Percentiles rank a stretch among this genome's conserved stretches.
phyloP scores from a whole-genome alignment of 1,140 invertebrate genomes.

The Eupristina koningsbergeri region DNA sequence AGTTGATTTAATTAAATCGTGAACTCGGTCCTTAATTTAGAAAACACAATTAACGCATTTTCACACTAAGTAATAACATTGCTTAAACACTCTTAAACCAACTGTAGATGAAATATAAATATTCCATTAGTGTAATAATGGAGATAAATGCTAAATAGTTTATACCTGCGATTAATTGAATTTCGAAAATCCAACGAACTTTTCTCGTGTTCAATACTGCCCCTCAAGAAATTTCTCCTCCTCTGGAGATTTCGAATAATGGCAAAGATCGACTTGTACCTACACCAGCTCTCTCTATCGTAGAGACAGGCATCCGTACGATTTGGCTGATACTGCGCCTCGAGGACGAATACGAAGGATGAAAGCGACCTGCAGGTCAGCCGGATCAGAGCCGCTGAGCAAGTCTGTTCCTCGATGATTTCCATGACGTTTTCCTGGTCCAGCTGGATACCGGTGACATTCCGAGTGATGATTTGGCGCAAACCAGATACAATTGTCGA shows the following conservation, averaged over 20 bases:
- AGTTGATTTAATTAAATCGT: too few relatives aligned
- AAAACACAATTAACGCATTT: too few relatives aligned
- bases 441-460: constrained; percentile 59
- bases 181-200: constrained; percentile 56
- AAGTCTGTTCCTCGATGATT: constrained; percentile 65
- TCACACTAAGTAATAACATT: too few relatives aligned
- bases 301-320: constrained; percentile 59
- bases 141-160: not conserved
- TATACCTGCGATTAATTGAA: constrained; percentile 64
- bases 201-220: constrained; percentile 26
- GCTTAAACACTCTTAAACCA: too few relatives aligned
- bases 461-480: constrained; percentile 56
- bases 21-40: too few relatives aligned
- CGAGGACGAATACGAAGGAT: constrained; percentile 66
- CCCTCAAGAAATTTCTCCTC: constrained; percentile 2
- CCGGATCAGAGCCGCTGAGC: constrained; percentile 62
- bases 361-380: constrained; percentile 67
- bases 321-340: constrained; percentile 64
- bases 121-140: too few relatives aligned
- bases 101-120: too few relatives aligned
- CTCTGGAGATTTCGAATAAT: constrained; percentile 12
- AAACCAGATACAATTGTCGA: not conserved
- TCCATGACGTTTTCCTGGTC: constrained; percentile 63
- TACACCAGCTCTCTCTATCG: constrained; percentile 47
- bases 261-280: constrained; percentile 17